These are phyloP conservation scores for Coregonus clupeaformis DNA, from an alignment of 2,113 vertebrate genomes.

Conservation along the genomic window DNA sequence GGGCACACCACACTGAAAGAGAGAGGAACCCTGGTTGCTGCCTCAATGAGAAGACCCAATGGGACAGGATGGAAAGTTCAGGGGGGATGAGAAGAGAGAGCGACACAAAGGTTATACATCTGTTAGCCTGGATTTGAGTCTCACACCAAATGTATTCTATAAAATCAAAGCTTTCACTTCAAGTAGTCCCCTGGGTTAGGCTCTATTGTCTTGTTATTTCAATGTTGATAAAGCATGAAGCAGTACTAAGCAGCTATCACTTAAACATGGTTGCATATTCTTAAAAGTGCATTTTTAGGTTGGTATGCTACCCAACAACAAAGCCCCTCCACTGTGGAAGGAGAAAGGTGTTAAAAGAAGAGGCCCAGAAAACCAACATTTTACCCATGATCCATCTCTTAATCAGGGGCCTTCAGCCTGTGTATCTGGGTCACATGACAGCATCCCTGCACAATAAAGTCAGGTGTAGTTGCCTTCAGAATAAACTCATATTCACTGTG, in stretches of 20 bases:
- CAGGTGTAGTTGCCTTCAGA: conserved; percentile 1
- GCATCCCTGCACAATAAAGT: conserved; percentile 21
- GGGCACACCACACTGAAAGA: conserved; percentile 41
- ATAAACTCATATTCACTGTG: conserved; percentile 11
- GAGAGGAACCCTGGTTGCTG: background rate
- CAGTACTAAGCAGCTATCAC: too few relatives aligned
- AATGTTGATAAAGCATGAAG: background rate
- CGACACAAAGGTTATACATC: background rate
- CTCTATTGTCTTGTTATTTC: background rate
- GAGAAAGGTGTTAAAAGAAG: background rate
- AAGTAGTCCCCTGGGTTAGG: background rate
- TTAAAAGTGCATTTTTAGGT: background rate
- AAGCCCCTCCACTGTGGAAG: background rate
- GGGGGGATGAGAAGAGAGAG: background rate
- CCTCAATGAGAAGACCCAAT: background rate
- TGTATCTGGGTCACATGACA: background rate
- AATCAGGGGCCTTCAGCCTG: background rate
- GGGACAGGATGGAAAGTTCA: background rate
- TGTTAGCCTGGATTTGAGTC: background rate
- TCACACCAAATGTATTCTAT: background rate
- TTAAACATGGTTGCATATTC: too few relatives aligned
- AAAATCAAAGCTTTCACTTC: background rate
- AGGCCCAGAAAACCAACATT: background rate
- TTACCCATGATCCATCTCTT: background rate
- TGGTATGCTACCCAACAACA: background rate